A percentile compares a stretch with the other conserved stretches of the same genome.
Conservation (phyloP, 2,888 invertebrate genomes). For the Archips xylosteana region DNA sequence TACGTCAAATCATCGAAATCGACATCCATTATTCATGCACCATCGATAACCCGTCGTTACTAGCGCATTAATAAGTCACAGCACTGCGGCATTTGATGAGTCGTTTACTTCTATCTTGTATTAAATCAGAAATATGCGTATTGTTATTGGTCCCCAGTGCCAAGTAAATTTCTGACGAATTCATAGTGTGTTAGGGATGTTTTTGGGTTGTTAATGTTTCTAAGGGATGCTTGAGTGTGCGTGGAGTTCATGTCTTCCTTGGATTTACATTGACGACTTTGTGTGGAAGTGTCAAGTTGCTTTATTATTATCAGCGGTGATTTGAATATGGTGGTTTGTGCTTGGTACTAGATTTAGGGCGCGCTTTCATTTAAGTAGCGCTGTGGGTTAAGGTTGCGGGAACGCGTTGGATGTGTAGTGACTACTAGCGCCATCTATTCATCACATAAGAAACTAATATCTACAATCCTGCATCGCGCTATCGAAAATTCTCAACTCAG, state of each 20-base stretch:
- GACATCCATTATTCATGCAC: constrained; percentile 51
- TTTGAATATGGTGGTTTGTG: constrained; percentile 12
- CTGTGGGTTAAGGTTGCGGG: neutral
- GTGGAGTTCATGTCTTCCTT: neutral
- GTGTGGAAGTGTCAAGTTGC: constrained; percentile 29
- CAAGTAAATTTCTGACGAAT: constrained; percentile 5
- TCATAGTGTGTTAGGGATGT: neutral
- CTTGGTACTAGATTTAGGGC: neutral
- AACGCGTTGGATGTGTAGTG: too few relatives aligned
- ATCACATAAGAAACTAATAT: too few relatives aligned
- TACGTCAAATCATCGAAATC: constrained; percentile 46
- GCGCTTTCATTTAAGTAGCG: neutral
- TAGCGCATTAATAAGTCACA: constrained; percentile 52
- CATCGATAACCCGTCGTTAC: constrained; percentile 48
- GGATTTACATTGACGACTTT: constrained; percentile 17
- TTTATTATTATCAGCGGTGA: constrained; percentile 6
- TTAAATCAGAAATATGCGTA: constrained; percentile 35
- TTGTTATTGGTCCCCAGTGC: constrained; percentile 13
- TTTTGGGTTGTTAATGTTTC: neutral
- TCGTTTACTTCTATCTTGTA: constrained; percentile 33
- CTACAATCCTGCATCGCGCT: too few relatives aligned
- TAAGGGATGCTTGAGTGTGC: neutral
- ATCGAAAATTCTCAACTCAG: too few relatives aligned
- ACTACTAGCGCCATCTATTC: too few relatives aligned
- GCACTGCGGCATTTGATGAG: constrained; percentile 45